Percentiles rank a stretch among this genome's conserved stretches.
phyloP scores from a whole-genome alignment of 2,888 invertebrate genomes.

The Tethea ocularis region DNA sequence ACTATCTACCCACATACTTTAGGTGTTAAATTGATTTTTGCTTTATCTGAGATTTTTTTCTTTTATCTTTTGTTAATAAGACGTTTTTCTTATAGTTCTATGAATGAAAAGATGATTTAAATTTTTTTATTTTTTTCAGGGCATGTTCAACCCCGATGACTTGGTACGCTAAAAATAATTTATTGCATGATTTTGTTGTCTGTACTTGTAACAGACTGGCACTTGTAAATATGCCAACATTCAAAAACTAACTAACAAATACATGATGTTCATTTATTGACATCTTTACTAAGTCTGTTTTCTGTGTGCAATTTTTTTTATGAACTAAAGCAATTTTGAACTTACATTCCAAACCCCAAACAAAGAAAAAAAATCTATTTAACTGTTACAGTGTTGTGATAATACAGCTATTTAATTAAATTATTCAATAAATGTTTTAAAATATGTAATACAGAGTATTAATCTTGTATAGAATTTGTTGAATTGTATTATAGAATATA shows the following conservation, averaged over 20 bases:
- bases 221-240: constrained; percentile 68
- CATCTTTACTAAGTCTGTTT: constrained; percentile 36
- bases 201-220: constrained; percentile 49
- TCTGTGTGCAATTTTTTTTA: constrained; percentile 62
- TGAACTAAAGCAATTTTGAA: constrained; percentile 35
- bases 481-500: constrained; percentile 70
- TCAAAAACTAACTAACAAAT: constrained; percentile 41
- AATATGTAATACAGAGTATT: constrained; percentile 53
- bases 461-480: constrained; percentile 70
- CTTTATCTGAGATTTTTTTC: no score
- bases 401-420: constrained; percentile 35
- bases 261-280: constrained; percentile 17
- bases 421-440: constrained; percentile 35
- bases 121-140: constrained; percentile 82
- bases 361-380: constrained; percentile 16
- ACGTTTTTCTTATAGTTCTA: no score
- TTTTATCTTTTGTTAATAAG: no score
- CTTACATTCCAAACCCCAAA: constrained; percentile 52
- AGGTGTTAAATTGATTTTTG: no score
- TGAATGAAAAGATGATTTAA: no score
- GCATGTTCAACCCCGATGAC: constrained; percentile 95
- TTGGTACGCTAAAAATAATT: constrained; percentile 82
- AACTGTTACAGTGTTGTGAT: constrained; percentile 12
- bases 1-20: no score
- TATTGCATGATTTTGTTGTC: constrained; percentile 71